These are phyloP conservation scores for Silurus glanis DNA, from an alignment of 2,113 vertebrate species.

Conservation along the genomic window DNA sequence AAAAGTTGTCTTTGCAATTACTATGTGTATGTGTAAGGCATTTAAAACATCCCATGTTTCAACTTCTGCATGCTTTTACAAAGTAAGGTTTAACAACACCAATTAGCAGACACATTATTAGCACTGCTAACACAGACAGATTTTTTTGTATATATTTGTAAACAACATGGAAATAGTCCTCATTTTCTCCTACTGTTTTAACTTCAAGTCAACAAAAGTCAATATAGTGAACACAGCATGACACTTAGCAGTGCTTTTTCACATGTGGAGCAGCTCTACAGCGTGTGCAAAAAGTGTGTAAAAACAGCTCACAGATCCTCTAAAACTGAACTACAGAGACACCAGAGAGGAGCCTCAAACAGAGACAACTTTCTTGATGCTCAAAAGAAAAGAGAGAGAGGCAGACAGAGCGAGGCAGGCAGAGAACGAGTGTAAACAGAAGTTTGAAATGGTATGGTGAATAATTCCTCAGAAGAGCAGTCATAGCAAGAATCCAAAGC, in stretches of 20 bases:
- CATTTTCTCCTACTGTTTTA: conserved; percentile 5
- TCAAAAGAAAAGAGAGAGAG: neutral
- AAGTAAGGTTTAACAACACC: neutral
- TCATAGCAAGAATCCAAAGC: conserved; percentile 21
- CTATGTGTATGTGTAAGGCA: neutral
- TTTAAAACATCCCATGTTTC: neutral
- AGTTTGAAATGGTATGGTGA: conserved; percentile 28
- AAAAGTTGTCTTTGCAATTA: neutral
- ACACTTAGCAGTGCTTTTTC: neutral
- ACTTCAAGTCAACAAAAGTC: neutral
- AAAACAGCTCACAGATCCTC: conserved; percentile 14
- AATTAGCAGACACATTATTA: neutral
- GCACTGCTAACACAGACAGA: neutral
- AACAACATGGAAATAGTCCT: neutral
- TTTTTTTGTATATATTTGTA: neutral
- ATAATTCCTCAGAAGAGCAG: conserved; percentile 24
- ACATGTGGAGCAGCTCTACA: neutral
- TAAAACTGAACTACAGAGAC: conserved; percentile 22
- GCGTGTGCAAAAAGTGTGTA: neutral
- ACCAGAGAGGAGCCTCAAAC: conserved; percentile 35
- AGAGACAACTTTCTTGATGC: conserved; percentile 9
- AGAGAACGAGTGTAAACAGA: neutral
- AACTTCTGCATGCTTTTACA: neutral
- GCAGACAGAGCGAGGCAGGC: neutral
- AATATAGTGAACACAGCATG: conserved; percentile 11